Evolutionary conservation across 2,888 invertebrate genomes (phyloP), one percentile per base, ranked within the genome.

Genomic region (Autographa pulchrina): DNA sequence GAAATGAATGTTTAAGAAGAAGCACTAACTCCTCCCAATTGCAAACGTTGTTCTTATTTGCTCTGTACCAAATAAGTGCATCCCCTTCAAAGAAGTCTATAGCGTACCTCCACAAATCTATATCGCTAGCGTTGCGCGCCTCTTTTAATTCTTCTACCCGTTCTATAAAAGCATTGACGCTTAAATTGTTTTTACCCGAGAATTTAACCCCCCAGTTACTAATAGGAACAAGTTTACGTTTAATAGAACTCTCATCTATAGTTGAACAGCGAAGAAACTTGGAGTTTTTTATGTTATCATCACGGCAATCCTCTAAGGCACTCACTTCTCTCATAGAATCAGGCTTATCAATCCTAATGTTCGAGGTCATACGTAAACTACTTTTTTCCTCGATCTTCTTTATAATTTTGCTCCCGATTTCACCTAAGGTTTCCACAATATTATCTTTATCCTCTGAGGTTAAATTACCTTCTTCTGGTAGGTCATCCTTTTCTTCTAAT

Each of bases 141-240:
- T 48, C 62, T 62, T 48, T 62, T 16, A 48, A 25, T 32, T 62
- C 48, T 43, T 62, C 62, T 20, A 62, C 62, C 8, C 62, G 43
- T 62, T 62, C 62, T 48, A 62, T 62, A 14, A 62, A 62, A 2
- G 62, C 62, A 62, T 62, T 62, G 3, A 62, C 62, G 43, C 62
- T 62, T 8, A 43, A 48, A n/a, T 62, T 62, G 13, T 48, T 62
- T 16, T 25, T 43, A n/a, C 31, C 48, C 5, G 62, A 48, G 31
- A 62, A 62, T 48, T 62, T 62, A 9, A 62, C 48, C 0, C 62
- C 48, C 62, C 62, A 62, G 31, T 16, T 62, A 43, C 62, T 48
- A 48, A 48, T 48, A 16, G 62, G 62, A 9, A 62, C 43, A 9
- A 62, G 43, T 62, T 62, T 62, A 25, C 48, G 48, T 48, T 48